Base-by-base conservation (phyloP, 2,113 vertebrate genomes). In the Mohoua ochrocephala region DNA sequence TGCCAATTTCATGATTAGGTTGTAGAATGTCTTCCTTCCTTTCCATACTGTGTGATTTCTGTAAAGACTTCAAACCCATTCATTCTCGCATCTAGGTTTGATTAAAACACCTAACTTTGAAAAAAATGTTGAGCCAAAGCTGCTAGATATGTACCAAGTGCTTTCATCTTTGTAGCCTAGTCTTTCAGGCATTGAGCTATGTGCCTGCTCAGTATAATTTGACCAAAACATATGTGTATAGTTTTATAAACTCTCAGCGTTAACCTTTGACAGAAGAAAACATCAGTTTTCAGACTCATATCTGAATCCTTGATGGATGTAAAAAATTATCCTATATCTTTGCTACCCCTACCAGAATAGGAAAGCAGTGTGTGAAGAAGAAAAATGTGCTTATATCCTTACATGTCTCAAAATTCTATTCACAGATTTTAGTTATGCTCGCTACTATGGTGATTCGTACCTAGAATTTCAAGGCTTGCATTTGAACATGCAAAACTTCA, bases 381-480 rank as follows among this genome's bases (percentile, higher is more conserved):
- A 81, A 81, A 64, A 78, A 45, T 39, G 3, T 65, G 19, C 30
- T 50, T 89, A 39, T 67, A 74, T 22, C 13, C 52, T 74, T 89
- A 70, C 61, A 11, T 85, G 8, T 94, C 41, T 94, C 42, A 89
- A 92, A 91, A 75, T 97, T 97, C 16, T 79, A 2, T 94, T 84
- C 73, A 60, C 93, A 99, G 98, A 98, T 96, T 96, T 97, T 60
- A 98, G 84, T 84, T 98, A 96, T 78, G 53, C 93, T 91, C 95
- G 16, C 13, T 99, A 98, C 95, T 97, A 97, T 35, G 98, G 98
- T 35, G 91, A 98, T 92, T 98, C 98, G 33, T 98, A 98, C 91
- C 92, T 98, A 97, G 97, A 99, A 97, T 99, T 99, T 97, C 92
- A 97, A 71, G 97, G 97, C 61, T 96, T 99, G 74, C 77, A 92